Conservation (phyloP, 2,113 vertebrate species). For the Stictonetta naevosa region DNA sequence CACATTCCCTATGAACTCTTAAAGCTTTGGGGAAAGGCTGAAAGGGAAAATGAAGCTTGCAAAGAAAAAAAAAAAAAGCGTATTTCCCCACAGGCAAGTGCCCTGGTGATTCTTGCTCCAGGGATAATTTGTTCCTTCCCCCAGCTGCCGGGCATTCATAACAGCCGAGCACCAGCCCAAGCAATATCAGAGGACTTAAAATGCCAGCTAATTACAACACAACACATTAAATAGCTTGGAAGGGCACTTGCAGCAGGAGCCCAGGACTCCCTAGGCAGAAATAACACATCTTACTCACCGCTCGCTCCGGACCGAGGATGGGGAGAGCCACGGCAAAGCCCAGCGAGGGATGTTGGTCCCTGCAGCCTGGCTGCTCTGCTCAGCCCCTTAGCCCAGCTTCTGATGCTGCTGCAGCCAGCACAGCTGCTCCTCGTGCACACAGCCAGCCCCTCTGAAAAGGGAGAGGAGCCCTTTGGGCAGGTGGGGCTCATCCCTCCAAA, state of each 20-base stretch:
- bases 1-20: neutral
- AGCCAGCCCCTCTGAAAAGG: accelerated
- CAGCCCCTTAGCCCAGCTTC: accelerated
- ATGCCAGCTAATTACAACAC: neutral
- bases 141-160: accelerated
- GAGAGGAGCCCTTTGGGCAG: accelerated
- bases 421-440: accelerated
- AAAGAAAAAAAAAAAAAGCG: neutral
- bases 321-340: accelerated
- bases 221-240: neutral
- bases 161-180: neutral
- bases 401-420: neutral
- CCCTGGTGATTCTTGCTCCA: neutral
- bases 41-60: neutral
- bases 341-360: accelerated
- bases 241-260: neutral
- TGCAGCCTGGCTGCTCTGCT: neutral
- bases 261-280: neutral
- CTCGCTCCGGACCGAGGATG: accelerated
- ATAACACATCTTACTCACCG: accelerated
- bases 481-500: neutral
- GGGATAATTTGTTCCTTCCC: neutral
- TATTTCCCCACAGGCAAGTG: neutral
- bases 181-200: neutral
- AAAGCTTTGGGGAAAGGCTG: neutral